Conservation (phyloP, 2,888 invertebrate genomes). For the Amitus sp. region DNA sequence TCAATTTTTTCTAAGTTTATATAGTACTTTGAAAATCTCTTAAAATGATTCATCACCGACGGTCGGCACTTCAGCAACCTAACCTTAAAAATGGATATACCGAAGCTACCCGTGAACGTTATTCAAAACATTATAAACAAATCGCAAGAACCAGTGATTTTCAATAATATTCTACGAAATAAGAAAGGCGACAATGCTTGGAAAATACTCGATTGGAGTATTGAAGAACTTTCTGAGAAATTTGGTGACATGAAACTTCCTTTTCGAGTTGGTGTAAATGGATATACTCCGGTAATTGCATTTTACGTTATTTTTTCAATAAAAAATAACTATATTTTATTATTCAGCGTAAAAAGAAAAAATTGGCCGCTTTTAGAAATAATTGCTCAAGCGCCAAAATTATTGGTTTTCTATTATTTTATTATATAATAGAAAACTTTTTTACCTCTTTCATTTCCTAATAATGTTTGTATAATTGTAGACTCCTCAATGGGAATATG, state of each 20-base stretch:
- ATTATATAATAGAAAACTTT: background rate
- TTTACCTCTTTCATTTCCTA: too few relatives aligned
- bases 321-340: constrained; percentile 2
- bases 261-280: constrained; percentile 68
- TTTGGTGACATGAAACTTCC: constrained; percentile 70
- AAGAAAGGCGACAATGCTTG: constrained; percentile 64
- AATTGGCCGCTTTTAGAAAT: too few relatives aligned
- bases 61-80: too few relatives aligned
- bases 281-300: constrained; percentile 61
- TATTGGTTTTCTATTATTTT: too few relatives aligned
- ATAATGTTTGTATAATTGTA: too few relatives aligned
- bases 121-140: constrained; percentile 46
- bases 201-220: constrained; percentile 71
- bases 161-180: constrained; percentile 66
- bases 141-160: constrained; percentile 67
- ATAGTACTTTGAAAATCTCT: too few relatives aligned
- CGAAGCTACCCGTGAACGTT: constrained; percentile 21
- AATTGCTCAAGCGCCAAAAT: too few relatives aligned
- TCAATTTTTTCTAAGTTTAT: too few relatives aligned
- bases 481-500: too few relatives aligned
- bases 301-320: too few relatives aligned
- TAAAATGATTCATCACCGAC: too few relatives aligned
- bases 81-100: constrained; percentile 8
- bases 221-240: constrained; percentile 71
- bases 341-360: background rate